These are phyloP conservation scores for Plutomurus gul DNA, from an alignment of 1,140 invertebrate genomes.

Conservation along the genomic window DNA sequence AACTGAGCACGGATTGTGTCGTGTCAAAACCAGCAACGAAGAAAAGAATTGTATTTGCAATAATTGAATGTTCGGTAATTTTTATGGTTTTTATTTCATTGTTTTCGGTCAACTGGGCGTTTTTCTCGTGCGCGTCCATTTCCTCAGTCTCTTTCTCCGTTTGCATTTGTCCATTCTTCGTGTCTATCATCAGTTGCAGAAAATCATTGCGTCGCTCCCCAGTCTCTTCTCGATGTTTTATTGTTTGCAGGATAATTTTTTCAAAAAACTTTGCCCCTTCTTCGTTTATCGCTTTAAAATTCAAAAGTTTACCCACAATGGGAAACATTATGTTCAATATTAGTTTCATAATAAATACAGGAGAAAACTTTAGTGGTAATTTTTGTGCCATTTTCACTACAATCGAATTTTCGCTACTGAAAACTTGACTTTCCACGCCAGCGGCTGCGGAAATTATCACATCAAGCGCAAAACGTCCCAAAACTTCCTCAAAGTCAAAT, in stretches of 20 bases:
- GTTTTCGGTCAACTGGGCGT: constrained; percentile 53
- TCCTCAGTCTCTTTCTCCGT: constrained; percentile 26
- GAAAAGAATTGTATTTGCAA: constrained; percentile 52
- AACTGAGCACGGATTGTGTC: constrained; percentile 58
- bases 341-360: not conserved
- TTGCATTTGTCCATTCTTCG: constrained; percentile 54
- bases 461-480: constrained; percentile 57
- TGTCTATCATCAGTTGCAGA: constrained; percentile 60
- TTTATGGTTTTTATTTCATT: not conserved
- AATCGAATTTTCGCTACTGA: constrained; percentile 42
- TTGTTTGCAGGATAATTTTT: constrained; percentile 59
- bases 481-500: not conserved
- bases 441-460: constrained; percentile 61
- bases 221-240: constrained; percentile 60
- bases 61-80: constrained; percentile 37
- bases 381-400: not conserved
- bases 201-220: constrained; percentile 59
- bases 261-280: constrained; percentile 55
- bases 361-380: not conserved
- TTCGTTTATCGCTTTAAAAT: not conserved
- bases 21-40: constrained; percentile 61
- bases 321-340: not conserved
- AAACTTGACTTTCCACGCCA: constrained; percentile 58
- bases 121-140: constrained; percentile 46
- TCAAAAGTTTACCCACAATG: not conserved